A percentile compares a stretch with the other conserved stretches of the same genome.
These are phyloP conservation scores for Anser brachyrhynchus DNA, from an alignment of 2,113 vertebrate species.

Conservation along the genomic window DNA sequence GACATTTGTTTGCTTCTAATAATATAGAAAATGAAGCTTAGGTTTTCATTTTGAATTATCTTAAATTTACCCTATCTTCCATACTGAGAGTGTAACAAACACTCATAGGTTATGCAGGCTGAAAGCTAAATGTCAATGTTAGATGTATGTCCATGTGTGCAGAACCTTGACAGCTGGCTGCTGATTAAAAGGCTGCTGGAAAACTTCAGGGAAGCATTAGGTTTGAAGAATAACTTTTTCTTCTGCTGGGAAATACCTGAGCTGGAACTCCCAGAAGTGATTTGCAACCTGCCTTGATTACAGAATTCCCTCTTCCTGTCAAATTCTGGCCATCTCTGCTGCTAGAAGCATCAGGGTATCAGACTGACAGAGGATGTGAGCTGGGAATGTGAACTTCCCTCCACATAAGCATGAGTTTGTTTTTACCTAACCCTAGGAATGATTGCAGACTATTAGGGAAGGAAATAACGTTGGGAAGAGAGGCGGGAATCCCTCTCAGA, in stretches of 20 bases:
- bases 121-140: slow-evolving; percentile 28
- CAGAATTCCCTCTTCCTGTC: slow-evolving; percentile 48
- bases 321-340: background rate
- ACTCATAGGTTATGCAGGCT: background rate
- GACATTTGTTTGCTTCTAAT: background rate
- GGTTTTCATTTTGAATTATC: background rate
- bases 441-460: background rate
- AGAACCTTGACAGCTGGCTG: slow-evolving; percentile 45
- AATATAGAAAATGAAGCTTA: background rate
- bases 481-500: background rate
- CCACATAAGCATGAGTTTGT: background rate
- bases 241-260: slow-evolving; percentile 56
- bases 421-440: background rate
- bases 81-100: background rate
- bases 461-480: background rate
- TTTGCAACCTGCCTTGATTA: slow-evolving; percentile 53
- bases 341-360: slow-evolving; percentile 18
- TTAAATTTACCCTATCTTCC: background rate
- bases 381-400: background rate
- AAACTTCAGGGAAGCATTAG: slow-evolving; percentile 66
- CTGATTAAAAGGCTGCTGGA: slow-evolving; percentile 60
- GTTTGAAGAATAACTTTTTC: slow-evolving; percentile 54
- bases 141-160: slow-evolving; percentile 17
- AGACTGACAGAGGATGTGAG: background rate
- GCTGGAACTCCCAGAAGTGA: slow-evolving; percentile 35